Evolutionary conservation across 2,797 vertebrate genomes (phyloP).

Genomic region (Mionectes olivaceus): DNA sequence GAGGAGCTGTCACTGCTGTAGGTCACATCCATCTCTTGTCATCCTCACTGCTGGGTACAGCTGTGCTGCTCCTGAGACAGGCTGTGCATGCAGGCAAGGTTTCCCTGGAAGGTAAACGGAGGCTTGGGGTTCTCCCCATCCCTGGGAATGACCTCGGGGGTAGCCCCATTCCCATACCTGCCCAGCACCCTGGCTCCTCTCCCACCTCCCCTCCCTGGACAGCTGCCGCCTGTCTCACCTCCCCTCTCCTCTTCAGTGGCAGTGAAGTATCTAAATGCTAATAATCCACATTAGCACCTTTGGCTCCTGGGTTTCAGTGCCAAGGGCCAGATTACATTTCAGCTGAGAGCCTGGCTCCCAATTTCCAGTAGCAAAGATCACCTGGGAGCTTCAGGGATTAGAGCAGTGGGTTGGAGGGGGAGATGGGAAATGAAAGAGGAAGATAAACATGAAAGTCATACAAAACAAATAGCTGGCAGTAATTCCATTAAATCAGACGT

Average conservation of each 20-base stretch:
- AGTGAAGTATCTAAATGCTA: background rate
- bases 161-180: accelerated
- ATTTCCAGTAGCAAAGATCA: conserved; percentile 13
- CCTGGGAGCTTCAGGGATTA: background rate
- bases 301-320: background rate
- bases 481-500: conserved; percentile 29
- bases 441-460: conserved; percentile 53
- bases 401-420: background rate
- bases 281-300: background rate
- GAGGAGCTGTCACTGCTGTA: background rate
- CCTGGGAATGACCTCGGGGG: background rate
- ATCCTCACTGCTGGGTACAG: background rate
- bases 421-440: background rate
- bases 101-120: background rate
- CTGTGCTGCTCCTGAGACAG: background rate
- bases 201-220: background rate
- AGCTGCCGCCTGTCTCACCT: background rate
- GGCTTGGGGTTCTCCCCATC: background rate
- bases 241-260: background rate
- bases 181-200: background rate
- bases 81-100: background rate
- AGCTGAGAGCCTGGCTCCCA: background rate
- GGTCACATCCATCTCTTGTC: background rate
- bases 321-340: background rate
- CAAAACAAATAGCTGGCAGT: conserved; percentile 66